These are phyloP conservation scores for Macquaria australasica DNA, from an alignment of 2,113 vertebrate species.

Conservation along the genomic window DNA sequence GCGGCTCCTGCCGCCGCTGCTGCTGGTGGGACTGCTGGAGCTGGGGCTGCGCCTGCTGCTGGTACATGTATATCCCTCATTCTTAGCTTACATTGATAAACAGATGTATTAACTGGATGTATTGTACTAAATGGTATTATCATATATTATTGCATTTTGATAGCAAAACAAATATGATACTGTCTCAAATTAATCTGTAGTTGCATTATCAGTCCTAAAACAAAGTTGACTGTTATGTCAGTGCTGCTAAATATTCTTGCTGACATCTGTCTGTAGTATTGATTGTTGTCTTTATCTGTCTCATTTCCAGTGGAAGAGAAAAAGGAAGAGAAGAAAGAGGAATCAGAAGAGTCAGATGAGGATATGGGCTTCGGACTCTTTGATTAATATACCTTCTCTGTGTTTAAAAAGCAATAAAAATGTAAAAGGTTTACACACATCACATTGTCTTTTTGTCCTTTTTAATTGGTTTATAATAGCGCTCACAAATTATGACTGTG, in stretches of 20 bases:
- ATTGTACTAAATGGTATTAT: background rate
- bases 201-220: background rate
- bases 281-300: background rate
- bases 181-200: background rate
- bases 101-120: background rate
- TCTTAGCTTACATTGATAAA: background rate
- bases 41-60: conserved; percentile 85
- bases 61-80: conserved; percentile 63
- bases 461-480: conserved; percentile 12
- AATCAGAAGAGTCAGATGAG: conserved; percentile 88
- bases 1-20: conserved; percentile 74
- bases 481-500: background rate
- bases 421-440: conserved; percentile 77
- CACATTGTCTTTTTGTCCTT: background rate
- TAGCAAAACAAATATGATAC: background rate
- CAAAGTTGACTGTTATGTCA: background rate
- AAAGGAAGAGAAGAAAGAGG: conserved; percentile 90
- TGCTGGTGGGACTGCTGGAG: conserved; percentile 68
- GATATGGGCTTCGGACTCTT: conserved; percentile 91
- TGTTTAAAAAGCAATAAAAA: conserved; percentile 85
- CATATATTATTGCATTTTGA: background rate
- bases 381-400: conserved; percentile 83
- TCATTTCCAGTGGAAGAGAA: conserved; percentile 86
- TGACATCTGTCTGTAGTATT: background rate
- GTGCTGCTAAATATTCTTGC: background rate